These are phyloP conservation scores for Halesus radiatus DNA, from an alignment of 1,140 invertebrate genomes.

Conservation along the genomic window DNA sequence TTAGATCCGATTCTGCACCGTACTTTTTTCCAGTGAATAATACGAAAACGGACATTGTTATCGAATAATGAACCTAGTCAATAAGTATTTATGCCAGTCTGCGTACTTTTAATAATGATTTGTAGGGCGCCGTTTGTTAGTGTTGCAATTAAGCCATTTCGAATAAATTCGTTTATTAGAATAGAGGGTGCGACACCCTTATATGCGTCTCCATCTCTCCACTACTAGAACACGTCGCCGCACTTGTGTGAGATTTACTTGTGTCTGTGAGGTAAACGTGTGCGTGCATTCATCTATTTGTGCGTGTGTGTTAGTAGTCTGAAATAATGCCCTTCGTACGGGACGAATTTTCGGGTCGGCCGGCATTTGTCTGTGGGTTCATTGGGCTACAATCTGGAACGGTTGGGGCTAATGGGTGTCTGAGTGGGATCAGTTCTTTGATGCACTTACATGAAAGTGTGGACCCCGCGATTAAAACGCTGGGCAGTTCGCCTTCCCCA, in stretches of 20 bases:
- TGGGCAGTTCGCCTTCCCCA: not conserved
- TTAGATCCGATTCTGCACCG: too few relatives aligned
- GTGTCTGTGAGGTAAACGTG: not conserved
- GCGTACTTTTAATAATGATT: conserved; percentile 6
- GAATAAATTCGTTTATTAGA: conserved; percentile 39
- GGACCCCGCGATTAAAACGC: not conserved
- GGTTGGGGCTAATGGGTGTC: conserved; percentile 34
- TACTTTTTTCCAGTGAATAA: too few relatives aligned
- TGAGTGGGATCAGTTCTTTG: not conserved
- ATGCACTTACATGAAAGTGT: not conserved
- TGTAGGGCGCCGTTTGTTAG: conserved; percentile 31
- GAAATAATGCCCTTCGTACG: conserved; percentile 50
- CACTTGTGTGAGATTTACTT: not conserved
- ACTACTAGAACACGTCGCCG: not conserved
- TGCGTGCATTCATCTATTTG: conserved; percentile 20
- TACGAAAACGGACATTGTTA: too few relatives aligned
- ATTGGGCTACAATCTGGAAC: conserved; percentile 50
- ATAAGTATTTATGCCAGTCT: conserved; percentile 1
- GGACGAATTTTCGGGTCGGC: conserved; percentile 53
- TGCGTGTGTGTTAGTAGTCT: conserved; percentile 41
- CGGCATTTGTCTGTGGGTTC: conserved; percentile 53
- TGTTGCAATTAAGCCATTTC: conserved; percentile 36
- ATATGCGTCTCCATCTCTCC: not conserved
- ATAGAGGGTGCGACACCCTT: conserved; percentile 37
- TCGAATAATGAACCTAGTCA: too few relatives aligned